These are phyloP conservation scores for Synanthedon tipuliformis DNA, from an alignment of 2,888 invertebrate genomes.

Conservation along the genomic window DNA sequence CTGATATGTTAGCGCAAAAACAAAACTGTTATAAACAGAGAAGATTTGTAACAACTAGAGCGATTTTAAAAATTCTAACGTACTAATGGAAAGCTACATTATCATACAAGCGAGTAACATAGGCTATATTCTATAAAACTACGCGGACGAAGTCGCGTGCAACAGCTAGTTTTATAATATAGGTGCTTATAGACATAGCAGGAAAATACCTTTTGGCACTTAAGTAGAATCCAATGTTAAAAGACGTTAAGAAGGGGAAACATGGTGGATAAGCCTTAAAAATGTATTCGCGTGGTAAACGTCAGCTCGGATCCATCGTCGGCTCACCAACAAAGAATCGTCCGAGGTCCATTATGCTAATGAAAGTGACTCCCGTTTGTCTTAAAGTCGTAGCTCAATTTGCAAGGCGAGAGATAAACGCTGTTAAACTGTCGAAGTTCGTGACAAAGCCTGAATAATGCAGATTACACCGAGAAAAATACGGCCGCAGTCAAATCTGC, in stretches of 20 bases:
- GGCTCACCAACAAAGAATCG: constrained; percentile 63
- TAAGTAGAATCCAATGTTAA: no score
- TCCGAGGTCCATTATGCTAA: constrained; percentile 66
- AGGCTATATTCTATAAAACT: no score
- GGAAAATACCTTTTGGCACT: no score
- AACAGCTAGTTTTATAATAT: no score
- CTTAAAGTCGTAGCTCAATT: constrained; percentile 71
- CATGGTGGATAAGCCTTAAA: background rate
- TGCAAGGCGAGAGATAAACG: constrained; percentile 71
- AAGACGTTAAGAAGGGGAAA: background rate
- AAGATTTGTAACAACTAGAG: no score
- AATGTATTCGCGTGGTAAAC: constrained; percentile 16
- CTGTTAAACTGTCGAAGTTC: constrained; percentile 71
- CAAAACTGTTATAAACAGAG: no score
- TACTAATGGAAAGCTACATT: no score
- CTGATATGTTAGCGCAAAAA: no score
- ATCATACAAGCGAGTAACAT: no score
- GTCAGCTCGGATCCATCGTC: constrained; percentile 43
- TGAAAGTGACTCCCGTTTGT: constrained; percentile 70
- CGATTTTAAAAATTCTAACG: no score
- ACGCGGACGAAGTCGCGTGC: no score
- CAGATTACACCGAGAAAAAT: constrained; percentile 70
- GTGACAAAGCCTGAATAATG: constrained; percentile 71
- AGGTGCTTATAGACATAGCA: no score
- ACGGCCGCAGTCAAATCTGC: constrained; percentile 68